These are phyloP conservation scores for Rhaphigaster nebulosa DNA, from an alignment of 2,888 invertebrate species.

Conservation along the genomic window DNA sequence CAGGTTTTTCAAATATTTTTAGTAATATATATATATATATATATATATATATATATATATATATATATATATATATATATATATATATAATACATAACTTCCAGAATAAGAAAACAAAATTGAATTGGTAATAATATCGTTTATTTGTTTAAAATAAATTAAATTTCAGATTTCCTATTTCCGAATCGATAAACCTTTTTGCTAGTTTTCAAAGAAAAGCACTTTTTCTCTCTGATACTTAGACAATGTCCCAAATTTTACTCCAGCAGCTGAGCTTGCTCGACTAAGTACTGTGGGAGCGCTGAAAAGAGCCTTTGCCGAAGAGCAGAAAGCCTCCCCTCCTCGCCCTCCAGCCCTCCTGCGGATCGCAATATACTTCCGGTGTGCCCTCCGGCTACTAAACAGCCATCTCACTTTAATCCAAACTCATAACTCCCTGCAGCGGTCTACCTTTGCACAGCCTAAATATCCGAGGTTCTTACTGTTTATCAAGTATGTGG, in stretches of 20 bases:
- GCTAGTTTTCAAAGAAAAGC: not conserved
- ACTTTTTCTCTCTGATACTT: not conserved
- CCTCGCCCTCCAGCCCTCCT: no score
- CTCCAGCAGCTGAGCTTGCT: not conserved
- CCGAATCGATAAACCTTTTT: no score
- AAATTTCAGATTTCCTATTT: no score
- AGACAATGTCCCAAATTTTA: not conserved
- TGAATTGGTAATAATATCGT: no score
- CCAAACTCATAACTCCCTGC: not conserved
- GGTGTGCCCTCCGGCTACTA: not conserved
- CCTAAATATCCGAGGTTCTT: not conserved
- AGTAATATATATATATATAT: no score
- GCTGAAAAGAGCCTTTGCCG: not conserved
- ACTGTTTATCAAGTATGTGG: not conserved
- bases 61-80: no score
- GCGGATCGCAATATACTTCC: not conserved
- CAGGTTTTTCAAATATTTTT: no score
- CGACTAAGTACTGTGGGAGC: not conserved
- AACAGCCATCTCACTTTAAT: constrained; percentile 23
- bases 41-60: no score
- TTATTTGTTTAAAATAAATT: no score
- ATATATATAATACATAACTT: no score
- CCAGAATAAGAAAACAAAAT: no score
- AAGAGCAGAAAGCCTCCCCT: not conserved
- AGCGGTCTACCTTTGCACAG: not conserved